These are phyloP conservation scores for Muricea muricata DNA, from an alignment of 92 coral and sea anemone genomes.

Conservation along the genomic window DNA sequence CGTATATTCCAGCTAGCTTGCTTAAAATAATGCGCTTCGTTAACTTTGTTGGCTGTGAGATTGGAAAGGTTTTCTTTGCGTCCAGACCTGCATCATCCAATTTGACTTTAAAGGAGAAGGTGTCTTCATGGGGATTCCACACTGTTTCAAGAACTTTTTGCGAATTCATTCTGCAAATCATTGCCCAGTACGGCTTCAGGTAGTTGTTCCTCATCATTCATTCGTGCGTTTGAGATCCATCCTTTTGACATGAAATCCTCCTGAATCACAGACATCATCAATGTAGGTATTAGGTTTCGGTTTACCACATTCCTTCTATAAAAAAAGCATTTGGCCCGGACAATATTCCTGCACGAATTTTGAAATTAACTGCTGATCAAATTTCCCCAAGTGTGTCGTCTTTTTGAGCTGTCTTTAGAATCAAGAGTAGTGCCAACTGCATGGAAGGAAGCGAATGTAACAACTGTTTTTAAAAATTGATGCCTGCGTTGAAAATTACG, in stretches of 20 bases:
- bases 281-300: not conserved
- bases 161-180: not conserved
- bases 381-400: too few species aligned
- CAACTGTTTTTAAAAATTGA: too few species aligned
- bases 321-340: too few species aligned
- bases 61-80: not conserved
- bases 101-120: not conserved
- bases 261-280: not conserved
- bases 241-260: conserved; percentile 24
- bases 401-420: too few species aligned
- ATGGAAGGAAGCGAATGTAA: too few species aligned
- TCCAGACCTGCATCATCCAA: too few species aligned
- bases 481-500: too few species aligned
- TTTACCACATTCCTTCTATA: too few species aligned
- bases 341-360: too few species aligned
- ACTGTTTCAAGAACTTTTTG: not conserved
- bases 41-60: not conserved
- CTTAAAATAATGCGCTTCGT: conserved; percentile 37
- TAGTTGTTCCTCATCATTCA: not conserved
- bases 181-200: not conserved
- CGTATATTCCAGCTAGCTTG: conserved; percentile 33
- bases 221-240: conserved; percentile 18
- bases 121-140: not conserved
- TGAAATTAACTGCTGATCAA: too few species aligned
- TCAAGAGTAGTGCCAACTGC: too few species aligned